A percentile compares a stretch with the other conserved stretches of the same genome.
Conservation (phyloP, 2,888 invertebrate species). For the Athrips mouffetella region DNA sequence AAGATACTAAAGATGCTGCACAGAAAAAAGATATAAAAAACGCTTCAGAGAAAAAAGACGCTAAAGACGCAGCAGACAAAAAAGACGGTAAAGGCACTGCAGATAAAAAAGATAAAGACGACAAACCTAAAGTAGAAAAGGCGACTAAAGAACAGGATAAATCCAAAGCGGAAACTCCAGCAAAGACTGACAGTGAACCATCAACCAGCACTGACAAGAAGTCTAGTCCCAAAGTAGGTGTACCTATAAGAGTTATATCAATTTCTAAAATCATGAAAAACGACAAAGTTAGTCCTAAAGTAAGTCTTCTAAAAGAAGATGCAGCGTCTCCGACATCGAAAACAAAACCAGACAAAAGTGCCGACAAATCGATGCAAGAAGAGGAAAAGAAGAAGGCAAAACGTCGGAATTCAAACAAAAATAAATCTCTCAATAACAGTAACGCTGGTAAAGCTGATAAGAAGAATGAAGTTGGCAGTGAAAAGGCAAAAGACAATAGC, state of each 20-base stretch:
- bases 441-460: conserved; percentile 29
- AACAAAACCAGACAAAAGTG: conserved; percentile 17
- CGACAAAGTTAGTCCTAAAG: conserved; percentile 19
- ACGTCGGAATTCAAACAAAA: conserved; percentile 43
- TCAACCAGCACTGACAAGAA: conserved; percentile 3
- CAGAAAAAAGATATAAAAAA: conserved; percentile 21
- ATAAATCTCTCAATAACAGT: conserved; percentile 37
- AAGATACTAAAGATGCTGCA: not conserved
- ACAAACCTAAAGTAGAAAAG: conserved; percentile 26
- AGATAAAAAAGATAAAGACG: conserved; percentile 20
- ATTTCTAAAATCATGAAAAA: conserved; percentile 26
- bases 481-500: conserved; percentile 30
- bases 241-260: conserved; percentile 24
- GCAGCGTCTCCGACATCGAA: conserved; percentile 26
- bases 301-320: conserved; percentile 18
- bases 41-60: conserved; percentile 18
- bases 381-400: conserved; percentile 29
- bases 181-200: not conserved
- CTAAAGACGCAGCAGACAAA: not conserved
- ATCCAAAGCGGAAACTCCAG: conserved; percentile 29
- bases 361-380: conserved; percentile 20
- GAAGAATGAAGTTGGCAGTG: conserved; percentile 28
- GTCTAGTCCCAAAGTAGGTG: conserved; percentile 3
- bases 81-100: conserved; percentile 32
- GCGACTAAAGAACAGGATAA: conserved; percentile 43